Percentiles rank a stretch among this genome's conserved stretches.
Conservation (phyloP, 2,113 vertebrate genomes). For the Petromus typicus region DNA sequence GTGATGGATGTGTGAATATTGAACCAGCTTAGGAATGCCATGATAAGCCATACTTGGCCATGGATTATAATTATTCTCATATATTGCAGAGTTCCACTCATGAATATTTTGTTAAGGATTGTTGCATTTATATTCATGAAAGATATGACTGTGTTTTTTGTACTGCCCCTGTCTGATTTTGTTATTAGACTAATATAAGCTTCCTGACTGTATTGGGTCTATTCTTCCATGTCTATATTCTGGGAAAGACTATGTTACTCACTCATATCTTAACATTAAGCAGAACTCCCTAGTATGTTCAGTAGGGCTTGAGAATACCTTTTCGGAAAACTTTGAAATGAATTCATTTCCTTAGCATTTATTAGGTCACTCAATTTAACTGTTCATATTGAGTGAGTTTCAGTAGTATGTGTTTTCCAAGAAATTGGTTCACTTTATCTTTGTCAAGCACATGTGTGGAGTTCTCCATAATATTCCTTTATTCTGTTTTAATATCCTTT, state of each 20-base stretch:
- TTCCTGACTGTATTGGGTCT: not conserved
- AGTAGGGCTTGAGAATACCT: not conserved
- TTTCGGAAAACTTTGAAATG: not conserved
- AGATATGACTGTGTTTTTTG: not conserved
- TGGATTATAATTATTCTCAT: not conserved
- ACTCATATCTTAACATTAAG: not conserved
- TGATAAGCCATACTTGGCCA: not conserved
- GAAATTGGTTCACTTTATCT: not conserved
- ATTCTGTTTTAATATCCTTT: not conserved
- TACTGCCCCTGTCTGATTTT: not conserved
- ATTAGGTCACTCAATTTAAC: not conserved
- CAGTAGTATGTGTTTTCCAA: not conserved
- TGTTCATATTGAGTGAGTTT: not conserved
- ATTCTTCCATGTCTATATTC: not conserved
- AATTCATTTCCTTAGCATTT: not conserved
- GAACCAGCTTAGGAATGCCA: not conserved
- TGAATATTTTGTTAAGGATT: not conserved
- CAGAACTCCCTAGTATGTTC: not conserved
- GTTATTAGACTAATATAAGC: not conserved
- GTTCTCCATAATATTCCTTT: not conserved
- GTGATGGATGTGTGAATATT: not conserved
- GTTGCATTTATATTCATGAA: conserved; percentile 25
- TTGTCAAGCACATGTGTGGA: not conserved
- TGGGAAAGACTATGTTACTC: not conserved
- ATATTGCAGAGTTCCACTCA: not conserved